A percentile compares a stretch with the other conserved stretches of the same genome.
These are phyloP conservation scores for Ascaphus truei DNA, from an alignment of 2,113 vertebrate species.

Conservation along the genomic window DNA sequence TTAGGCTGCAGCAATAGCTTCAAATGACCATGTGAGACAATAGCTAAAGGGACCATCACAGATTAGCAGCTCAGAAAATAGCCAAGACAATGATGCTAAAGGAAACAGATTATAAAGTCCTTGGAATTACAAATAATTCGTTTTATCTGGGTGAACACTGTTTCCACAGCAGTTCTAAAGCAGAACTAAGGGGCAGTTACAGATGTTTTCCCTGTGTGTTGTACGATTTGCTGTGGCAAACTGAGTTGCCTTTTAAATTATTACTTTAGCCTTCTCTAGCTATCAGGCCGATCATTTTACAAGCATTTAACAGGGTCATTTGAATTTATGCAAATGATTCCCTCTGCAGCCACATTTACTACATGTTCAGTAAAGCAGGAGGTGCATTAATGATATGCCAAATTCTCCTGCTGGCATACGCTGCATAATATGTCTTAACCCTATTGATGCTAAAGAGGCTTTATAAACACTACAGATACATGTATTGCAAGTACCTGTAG, in stretches of 20 bases:
- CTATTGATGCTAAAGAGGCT: conserved; percentile 24
- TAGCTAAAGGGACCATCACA: too few species aligned
- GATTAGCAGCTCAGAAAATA: too few species aligned
- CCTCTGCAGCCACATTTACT: conserved; percentile 24
- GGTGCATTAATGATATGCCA: conserved; percentile 30
- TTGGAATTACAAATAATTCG: too few species aligned
- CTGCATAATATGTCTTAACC: conserved; percentile 34
- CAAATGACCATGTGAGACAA: too few species aligned
- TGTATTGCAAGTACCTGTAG: conserved; percentile 14
- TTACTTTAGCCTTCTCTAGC: conserved; percentile 1
- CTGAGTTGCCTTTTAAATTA: background rate
- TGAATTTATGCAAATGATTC: conserved; percentile 32
- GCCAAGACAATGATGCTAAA: too few species aligned
- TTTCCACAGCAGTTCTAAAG: background rate
- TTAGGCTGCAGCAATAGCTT: too few species aligned
- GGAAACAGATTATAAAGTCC: too few species aligned
- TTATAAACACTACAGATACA: conserved; percentile 19
- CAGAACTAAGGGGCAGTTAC: background rate
- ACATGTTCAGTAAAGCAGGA: conserved; percentile 29
- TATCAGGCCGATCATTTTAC: conserved; percentile 9
- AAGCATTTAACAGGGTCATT: conserved; percentile 29
- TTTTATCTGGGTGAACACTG: too few species aligned
- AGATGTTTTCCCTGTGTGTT: too few species aligned
- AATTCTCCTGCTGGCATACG: conserved; percentile 18
- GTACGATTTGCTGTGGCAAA: background rate